phyloP scores from a whole-genome alignment of 2,888 invertebrate species.

The Andrena flavipes region DNA sequence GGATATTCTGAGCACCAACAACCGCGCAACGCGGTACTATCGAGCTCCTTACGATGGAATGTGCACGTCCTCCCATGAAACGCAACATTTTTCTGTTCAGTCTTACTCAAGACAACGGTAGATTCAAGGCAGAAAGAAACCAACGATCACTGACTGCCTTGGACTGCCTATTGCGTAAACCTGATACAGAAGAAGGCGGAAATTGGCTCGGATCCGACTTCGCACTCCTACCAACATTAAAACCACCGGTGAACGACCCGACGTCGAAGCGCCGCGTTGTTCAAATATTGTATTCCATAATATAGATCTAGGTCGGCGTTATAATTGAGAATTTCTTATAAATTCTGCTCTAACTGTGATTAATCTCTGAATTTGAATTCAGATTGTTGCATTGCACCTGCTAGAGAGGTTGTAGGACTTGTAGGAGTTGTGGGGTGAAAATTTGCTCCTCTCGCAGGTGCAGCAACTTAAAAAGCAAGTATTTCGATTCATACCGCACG shows the following conservation, averaged over 20 bases:
- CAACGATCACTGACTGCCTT: not conserved
- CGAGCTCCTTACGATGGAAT: conserved; percentile 62
- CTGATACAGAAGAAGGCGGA: conserved; percentile 35
- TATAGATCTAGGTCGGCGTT: no score
- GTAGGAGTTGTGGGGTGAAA: no score
- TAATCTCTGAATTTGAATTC: no score
- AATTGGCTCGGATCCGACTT: conserved; percentile 5
- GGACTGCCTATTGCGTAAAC: conserved; percentile 56
- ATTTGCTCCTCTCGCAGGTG: no score
- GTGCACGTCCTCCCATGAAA: conserved; percentile 73
- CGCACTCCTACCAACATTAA: conserved; percentile 25
- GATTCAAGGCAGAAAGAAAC: not conserved
- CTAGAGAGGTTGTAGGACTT: no score
- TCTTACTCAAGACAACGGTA: conserved; percentile 18
- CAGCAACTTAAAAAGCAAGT: no score
- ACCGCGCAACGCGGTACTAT: conserved; percentile 70
- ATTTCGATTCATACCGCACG: no score
- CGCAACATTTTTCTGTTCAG: conserved; percentile 72
- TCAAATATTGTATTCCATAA: conserved; percentile 1
- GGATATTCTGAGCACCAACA: conserved; percentile 79
- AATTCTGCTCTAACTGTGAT: no score
- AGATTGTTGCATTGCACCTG: no score
- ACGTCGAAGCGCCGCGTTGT: conserved; percentile 6
- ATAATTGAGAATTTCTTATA: no score
- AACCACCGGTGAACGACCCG: not conserved